These are phyloP conservation scores for Eustalomyia histrio DNA, from an alignment of 2,888 invertebrate genomes.

Conservation along the genomic window DNA sequence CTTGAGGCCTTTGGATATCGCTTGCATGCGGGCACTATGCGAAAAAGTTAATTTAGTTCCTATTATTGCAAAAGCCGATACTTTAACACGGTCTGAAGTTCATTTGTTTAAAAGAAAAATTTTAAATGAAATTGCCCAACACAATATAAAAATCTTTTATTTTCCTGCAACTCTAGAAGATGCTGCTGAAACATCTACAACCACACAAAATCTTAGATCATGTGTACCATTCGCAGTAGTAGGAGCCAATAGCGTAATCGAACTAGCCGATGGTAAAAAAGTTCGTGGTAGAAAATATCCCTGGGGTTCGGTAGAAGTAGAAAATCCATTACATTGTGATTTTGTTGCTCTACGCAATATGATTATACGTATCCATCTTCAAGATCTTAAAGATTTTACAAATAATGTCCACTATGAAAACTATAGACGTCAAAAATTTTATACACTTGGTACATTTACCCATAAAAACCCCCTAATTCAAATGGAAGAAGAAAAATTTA, in stretches of 20 bases:
- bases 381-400: conserved; percentile 98
- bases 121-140: conserved; percentile 94
- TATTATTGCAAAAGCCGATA: conserved; percentile 99
- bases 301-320: conserved; percentile 99
- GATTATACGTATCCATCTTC: conserved; percentile 97
- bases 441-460: conserved; percentile 90
- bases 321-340: conserved; percentile 99
- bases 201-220: conserved; percentile 89
- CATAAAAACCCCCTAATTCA: conserved; percentile 98
- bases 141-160: conserved; percentile 99
- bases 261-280: conserved; percentile 93
- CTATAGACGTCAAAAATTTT: conserved; percentile 95
- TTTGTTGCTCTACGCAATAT: conserved; percentile 98
- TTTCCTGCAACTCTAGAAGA: conserved; percentile 93
- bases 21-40: conserved; percentile 99
- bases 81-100: conserved; percentile 98
- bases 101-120: conserved; percentile 96
- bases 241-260: conserved; percentile 97
- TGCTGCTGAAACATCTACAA: conserved; percentile 88
- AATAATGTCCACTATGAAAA: conserved; percentile 99
- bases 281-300: conserved; percentile 97
- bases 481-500: conserved; percentile 98
- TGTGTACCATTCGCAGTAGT: conserved; percentile 99
- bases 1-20: conserved; percentile 97
- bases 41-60: conserved; percentile 99